Conservation (phyloP, 2,888 invertebrate species). For the Phasia obesa region DNA sequence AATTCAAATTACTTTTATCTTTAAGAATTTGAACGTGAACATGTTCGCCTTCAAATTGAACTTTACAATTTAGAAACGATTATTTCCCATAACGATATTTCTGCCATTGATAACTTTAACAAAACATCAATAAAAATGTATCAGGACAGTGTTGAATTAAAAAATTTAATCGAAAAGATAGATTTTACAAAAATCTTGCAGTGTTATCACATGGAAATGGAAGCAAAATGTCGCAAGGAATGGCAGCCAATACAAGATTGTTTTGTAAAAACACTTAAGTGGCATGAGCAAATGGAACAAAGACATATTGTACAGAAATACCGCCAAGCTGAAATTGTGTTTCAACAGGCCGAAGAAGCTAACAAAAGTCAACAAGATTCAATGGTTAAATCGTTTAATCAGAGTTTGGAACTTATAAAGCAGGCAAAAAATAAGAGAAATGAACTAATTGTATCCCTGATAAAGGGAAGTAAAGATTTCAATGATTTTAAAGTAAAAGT, state of each 20-base stretch:
- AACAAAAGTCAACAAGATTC: neutral
- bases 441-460: conserved; percentile 40
- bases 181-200: conserved; percentile 62
- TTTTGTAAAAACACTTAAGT: conserved; percentile 29
- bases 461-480: neutral
- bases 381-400: conserved; percentile 6
- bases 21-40: conserved; percentile 54
- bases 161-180: conserved; percentile 37
- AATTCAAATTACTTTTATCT: neutral
- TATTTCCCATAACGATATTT: neutral
- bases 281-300: conserved; percentile 62
- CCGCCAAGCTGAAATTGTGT: conserved; percentile 36
- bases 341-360: conserved; percentile 17
- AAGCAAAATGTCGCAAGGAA: conserved; percentile 50
- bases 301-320: conserved; percentile 55
- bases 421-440: conserved; percentile 33
- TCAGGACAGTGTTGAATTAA: conserved; percentile 27
- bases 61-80: conserved; percentile 31
- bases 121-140: conserved; percentile 17
- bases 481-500: conserved; percentile 34
- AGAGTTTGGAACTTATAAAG: neutral
- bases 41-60: conserved; percentile 52
- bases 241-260: conserved; percentile 54
- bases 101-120: neutral
- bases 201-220: conserved; percentile 66